A percentile compares a stretch with the other conserved stretches of the same genome.
Evolutionary conservation across 1,140 invertebrate species (phyloP).

Genomic region (Trichomalopsis sarcophagae): DNA sequence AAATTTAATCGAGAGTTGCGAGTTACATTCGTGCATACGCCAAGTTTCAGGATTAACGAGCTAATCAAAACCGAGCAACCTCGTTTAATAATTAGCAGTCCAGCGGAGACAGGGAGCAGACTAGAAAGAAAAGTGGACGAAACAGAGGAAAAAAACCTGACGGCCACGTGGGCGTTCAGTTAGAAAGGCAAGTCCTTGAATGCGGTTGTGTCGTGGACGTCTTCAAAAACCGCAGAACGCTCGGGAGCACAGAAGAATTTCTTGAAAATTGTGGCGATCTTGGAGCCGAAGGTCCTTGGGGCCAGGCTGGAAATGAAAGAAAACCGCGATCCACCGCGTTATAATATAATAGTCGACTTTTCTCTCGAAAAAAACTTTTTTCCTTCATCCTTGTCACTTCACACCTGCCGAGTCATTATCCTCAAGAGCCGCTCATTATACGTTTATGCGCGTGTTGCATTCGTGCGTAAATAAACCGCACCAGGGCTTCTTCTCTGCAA

Average conservation of each 20-base stretch:
- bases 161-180: slow-evolving; percentile 38
- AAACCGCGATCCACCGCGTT: slow-evolving; percentile 49
- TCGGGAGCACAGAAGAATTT: slow-evolving; percentile 50
- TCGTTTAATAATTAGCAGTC: slow-evolving; percentile 26
- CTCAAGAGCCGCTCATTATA: slow-evolving; percentile 22
- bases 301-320: slow-evolving; percentile 42
- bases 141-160: slow-evolving; percentile 8
- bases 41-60: neutral
- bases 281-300: slow-evolving; percentile 53
- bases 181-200: slow-evolving; percentile 58
- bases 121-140: slow-evolving; percentile 22
- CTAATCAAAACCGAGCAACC: neutral
- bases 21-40: no score
- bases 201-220: slow-evolving; percentile 54
- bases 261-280: slow-evolving; percentile 54
- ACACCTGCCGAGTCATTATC: slow-evolving; percentile 39
- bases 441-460: neutral
- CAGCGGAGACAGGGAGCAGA: neutral
- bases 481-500: neutral
- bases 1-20: neutral
- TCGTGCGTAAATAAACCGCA: slow-evolving; percentile 10
- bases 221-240: slow-evolving; percentile 55
- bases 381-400: slow-evolving; percentile 13
- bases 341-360: slow-evolving; percentile 27
- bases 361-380: slow-evolving; percentile 10